Base-by-base conservation (phyloP, 2,888 invertebrate genomes). In the Pseudococcus viburni region DNA sequence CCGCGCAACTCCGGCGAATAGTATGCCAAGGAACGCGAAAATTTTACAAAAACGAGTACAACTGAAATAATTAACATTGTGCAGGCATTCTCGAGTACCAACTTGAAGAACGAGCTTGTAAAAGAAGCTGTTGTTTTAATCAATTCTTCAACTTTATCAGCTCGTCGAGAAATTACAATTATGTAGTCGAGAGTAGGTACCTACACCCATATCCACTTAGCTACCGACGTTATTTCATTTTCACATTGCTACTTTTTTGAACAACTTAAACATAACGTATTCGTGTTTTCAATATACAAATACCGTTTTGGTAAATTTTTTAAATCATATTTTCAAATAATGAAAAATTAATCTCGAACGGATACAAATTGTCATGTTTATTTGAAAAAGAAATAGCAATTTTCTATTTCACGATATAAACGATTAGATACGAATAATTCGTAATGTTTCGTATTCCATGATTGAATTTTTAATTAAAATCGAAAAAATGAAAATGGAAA, bases 61-160 rank as follows among this genome's bases (percentile, higher is more conserved):
- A 46, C 80, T 42, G 80, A 46, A 83, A 83, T 83, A 83, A 83
- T 83, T 83, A 83, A 83, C 80, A 83, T 83, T 46, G 80, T 46
- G 80, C 46, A 46, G 46, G 46, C 46, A 83, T 83, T 83, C 19
- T 83, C 46, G 17, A 83, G 46, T 42, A 46, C 42, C n/a, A 83
- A 46, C 80, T 83, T 42, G 33, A 83, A 46, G 19, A 46, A 83
- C n/a, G 19, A 83, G 33, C 80, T 17, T 83, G 42, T 33, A 73
- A 46, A 77, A 42, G 73, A 19, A 46, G 80, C 42, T 46, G 80
- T 83, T 46, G 46, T 83, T 83, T 83, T 83, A 46, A 83, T 33
- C 46, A 83, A 83, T 83, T 42, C 46, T 83, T 46, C 80, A 83
- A 46, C 80, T 83, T 83, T 73, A 73, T 73, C 73, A 39, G 73